Conservation (phyloP, 2,113 vertebrate genomes). For the Callipepla squamata region DNA sequence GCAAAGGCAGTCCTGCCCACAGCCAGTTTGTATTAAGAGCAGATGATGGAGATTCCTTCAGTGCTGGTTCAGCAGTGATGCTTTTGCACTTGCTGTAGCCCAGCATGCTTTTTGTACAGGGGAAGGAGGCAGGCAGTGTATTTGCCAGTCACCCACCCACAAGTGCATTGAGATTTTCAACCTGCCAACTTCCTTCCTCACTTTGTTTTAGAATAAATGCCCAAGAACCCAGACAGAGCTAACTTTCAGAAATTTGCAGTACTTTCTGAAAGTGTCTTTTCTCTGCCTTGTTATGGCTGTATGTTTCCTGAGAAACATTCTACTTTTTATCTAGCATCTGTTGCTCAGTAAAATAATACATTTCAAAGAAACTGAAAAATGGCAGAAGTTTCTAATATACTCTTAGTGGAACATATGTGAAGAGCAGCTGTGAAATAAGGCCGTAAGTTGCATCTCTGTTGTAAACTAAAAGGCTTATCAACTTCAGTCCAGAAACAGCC, state of each 20-base stretch:
- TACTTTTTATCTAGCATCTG: background rate
- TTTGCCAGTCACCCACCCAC: background rate
- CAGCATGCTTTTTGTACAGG: background rate
- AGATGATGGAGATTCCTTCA: background rate
- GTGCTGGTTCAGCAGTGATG: background rate
- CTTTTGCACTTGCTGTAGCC: background rate
- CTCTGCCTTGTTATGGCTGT: background rate
- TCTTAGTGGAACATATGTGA: background rate
- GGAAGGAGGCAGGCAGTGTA: background rate
- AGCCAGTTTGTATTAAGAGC: background rate
- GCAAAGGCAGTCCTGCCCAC: background rate
- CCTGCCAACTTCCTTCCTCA: background rate
- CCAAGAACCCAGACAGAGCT: background rate
- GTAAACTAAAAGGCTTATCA: background rate
- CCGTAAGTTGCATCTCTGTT: background rate
- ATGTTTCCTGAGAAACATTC: background rate
- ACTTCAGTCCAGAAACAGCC: background rate
- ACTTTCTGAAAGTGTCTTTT: background rate
- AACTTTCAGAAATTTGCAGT: background rate
- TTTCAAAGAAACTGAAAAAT: background rate
- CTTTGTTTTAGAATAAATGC: background rate
- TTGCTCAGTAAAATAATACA: background rate
- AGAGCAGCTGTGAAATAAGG: background rate
- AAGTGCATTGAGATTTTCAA: background rate
- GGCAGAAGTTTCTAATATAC: background rate